A percentile compares a stretch with the other conserved stretches of the same genome.
These are phyloP conservation scores for Drosophila pseudotalamancana DNA, from an alignment of 2,888 invertebrate species.

Conservation along the genomic window DNA sequence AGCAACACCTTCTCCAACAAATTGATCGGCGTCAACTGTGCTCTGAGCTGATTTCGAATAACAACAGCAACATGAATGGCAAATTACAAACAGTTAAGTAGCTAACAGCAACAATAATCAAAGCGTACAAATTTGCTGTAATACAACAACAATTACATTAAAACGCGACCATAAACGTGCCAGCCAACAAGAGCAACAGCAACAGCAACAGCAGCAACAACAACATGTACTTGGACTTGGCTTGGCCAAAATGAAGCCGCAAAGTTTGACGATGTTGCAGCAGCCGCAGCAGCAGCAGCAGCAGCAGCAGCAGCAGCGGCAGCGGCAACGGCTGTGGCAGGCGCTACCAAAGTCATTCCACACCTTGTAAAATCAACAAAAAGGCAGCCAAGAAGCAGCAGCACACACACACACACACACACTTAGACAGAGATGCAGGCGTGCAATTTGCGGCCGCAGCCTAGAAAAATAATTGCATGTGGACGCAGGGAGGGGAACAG, in stretches of 20 bases:
- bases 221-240: conserved; percentile 40
- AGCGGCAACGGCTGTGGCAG: conserved; percentile 44
- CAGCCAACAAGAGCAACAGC: conserved; percentile 37
- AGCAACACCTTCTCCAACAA: conserved; percentile 45
- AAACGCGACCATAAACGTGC: conserved; percentile 79
- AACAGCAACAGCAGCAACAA: conserved; percentile 24
- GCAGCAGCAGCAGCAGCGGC: too few relatives aligned
- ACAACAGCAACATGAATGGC: conserved; percentile 75
- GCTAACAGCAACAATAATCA: conserved; percentile 51
- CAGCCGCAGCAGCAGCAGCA: conserved; percentile 19
- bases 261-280: conserved; percentile 63
- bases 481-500: conserved; percentile 40
- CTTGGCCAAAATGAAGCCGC: conserved; percentile 58
- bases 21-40: conserved; percentile 63
- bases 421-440: conserved; percentile 44
- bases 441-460: conserved; percentile 73
- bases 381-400: conserved; percentile 57
- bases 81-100: conserved; percentile 69
- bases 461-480: conserved; percentile 76
- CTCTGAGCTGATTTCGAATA: conserved; percentile 52
- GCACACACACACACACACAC: conserved; percentile 15
- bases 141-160: conserved; percentile 82
- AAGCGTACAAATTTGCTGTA: conserved; percentile 76
- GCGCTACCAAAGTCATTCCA: conserved; percentile 81
- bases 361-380: conserved; percentile 80